These are phyloP conservation scores for Hirundo rustica DNA, from an alignment of 2,797 vertebrate species.

Conservation along the genomic window DNA sequence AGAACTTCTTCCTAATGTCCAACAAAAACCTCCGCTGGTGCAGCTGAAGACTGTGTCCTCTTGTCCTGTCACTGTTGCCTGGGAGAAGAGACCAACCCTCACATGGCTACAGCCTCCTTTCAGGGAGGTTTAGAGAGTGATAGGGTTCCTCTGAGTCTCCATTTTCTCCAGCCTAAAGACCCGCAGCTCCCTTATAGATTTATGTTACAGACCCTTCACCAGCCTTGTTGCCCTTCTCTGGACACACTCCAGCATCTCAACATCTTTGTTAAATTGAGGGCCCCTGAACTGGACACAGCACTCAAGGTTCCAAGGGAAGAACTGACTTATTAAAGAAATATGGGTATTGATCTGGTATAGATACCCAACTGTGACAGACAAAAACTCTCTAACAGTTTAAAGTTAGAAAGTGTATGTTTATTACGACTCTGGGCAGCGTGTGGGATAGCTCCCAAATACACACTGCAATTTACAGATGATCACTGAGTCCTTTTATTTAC, in stretches of 20 bases:
- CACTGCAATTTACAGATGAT: no score
- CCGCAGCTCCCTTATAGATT: neutral
- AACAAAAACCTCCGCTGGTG: neutral
- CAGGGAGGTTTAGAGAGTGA: neutral
- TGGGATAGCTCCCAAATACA: no score
- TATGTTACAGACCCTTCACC: neutral
- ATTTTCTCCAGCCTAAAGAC: neutral
- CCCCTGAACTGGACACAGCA: neutral
- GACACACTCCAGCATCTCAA: neutral
- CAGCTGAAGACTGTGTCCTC: neutral
- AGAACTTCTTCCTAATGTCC: neutral
- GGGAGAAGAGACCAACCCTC: fast-evolving
- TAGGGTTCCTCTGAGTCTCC: fast-evolving
- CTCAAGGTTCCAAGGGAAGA: neutral
- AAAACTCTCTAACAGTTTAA: no score
- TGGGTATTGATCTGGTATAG: no score
- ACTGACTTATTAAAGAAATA: no score
- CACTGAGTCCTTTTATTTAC: no score
- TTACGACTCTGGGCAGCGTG: no score
- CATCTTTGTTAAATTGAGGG: neutral
- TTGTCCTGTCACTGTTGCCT: neutral
- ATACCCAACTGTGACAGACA: no score
- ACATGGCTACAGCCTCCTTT: neutral
- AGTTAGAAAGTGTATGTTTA: no score
- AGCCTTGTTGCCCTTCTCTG: neutral